phyloP scores from a whole-genome alignment of 2,113 vertebrate genomes.

The Heptranchias perlo region DNA sequence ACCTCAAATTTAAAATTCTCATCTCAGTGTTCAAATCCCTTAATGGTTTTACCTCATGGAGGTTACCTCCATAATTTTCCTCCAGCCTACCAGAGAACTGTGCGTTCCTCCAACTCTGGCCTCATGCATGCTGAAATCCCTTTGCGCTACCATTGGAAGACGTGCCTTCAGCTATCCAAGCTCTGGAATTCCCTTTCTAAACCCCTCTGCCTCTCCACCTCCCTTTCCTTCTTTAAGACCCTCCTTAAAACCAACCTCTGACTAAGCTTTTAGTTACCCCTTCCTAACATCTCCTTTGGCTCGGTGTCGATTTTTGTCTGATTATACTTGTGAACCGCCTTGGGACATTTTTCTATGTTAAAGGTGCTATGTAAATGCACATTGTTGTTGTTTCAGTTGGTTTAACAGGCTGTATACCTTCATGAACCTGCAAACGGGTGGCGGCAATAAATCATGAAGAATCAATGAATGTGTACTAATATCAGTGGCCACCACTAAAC shows the following conservation, averaged over 20 bases:
- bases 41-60: not conserved
- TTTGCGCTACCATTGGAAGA: not conserved
- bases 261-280: not conserved
- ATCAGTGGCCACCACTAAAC: conserved; percentile 92
- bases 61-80: not conserved
- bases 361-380: too few relatives aligned
- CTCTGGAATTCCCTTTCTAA: not conserved
- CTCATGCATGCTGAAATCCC: not conserved
- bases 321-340: not conserved
- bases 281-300: not conserved
- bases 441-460: conserved; percentile 89
- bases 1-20: not conserved
- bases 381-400: not conserved
- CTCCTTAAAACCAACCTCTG: not conserved
- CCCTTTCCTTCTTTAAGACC: not conserved
- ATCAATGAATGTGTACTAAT: conserved; percentile 97
- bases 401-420: conserved; percentile 67
- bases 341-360: not conserved
- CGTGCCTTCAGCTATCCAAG: not conserved
- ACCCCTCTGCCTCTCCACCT: not conserved
- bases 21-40: not conserved
- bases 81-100: not conserved
- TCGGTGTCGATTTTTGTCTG: not conserved
- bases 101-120: too few relatives aligned
- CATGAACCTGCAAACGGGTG: conserved; percentile 97